phyloP scores from a whole-genome alignment of 2,113 vertebrate species.

The Macquaria ambigua region DNA sequence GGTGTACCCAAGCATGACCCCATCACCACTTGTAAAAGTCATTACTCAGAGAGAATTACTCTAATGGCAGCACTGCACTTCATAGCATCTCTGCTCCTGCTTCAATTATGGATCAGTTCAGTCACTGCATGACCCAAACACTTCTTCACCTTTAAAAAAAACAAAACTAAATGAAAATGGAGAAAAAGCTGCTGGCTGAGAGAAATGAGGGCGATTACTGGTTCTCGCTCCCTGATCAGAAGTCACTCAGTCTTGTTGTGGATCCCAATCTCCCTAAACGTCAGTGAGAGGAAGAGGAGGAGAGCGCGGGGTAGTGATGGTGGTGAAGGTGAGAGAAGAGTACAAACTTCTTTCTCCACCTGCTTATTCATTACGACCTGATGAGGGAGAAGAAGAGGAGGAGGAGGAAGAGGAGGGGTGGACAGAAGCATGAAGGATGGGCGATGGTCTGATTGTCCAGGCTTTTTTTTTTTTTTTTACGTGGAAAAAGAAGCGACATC shows the following conservation, averaged over 20 bases:
- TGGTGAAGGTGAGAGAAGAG: conserved; percentile 2
- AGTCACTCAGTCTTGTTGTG: background rate
- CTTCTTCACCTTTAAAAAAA: conserved; percentile 27
- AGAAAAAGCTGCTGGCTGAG: conserved; percentile 2
- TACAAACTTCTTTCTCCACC: background rate
- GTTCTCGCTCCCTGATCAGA: background rate
- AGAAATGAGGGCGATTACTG: background rate
- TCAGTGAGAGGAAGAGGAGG: background rate
- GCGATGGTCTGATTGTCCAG: background rate
- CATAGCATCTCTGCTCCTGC: conserved; percentile 44
- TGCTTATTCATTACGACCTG: conserved; percentile 2
- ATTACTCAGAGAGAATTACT: too few relatives aligned
- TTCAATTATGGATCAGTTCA: conserved; percentile 60
- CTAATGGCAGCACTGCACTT: conserved; percentile 44
- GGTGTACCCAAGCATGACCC: background rate
- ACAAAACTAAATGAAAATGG: conserved; percentile 27
- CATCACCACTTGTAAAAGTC: conserved; percentile 51
- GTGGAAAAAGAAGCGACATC: background rate
- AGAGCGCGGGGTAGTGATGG: background rate
- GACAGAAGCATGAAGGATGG: background rate
- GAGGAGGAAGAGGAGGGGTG: background rate
- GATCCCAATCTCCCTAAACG: background rate
- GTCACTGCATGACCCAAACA: conserved; percentile 23
- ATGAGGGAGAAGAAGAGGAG: conserved; percentile 1
- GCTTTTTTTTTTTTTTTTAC: background rate